Conservation (phyloP, 1,140 invertebrate genomes). For the Pectinophora gossypiella region DNA sequence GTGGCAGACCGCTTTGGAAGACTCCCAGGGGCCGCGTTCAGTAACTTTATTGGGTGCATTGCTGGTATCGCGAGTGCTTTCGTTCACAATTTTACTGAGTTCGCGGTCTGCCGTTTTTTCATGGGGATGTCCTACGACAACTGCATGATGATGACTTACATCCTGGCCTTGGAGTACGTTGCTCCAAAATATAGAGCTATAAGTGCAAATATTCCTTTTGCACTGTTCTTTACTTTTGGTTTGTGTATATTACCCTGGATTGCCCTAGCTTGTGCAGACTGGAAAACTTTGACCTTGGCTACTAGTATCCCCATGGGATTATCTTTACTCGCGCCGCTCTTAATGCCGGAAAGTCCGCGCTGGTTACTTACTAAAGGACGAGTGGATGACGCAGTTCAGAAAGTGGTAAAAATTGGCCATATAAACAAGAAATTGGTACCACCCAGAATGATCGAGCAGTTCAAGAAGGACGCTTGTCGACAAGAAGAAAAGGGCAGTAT, state of each 20-base stretch:
- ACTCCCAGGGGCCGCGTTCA: conserved; percentile 79
- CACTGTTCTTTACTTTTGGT: conserved; percentile 79
- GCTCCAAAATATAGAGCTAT: conserved; percentile 77
- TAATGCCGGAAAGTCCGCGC: conserved; percentile 84
- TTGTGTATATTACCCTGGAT: conserved; percentile 78
- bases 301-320: conserved; percentile 63
- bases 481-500: conserved; percentile 25
- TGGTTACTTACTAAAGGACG: conserved; percentile 82
- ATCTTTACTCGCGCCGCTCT: conserved; percentile 65
- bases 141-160: conserved; percentile 84
- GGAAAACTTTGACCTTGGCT: conserved; percentile 80
- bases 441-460: conserved; percentile 39
- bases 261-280: conserved; percentile 81
- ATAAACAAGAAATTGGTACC: conserved; percentile 48
- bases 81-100: conserved; percentile 76
- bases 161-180: conserved; percentile 79
- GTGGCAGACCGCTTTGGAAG: conserved; percentile 81
- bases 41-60: conserved; percentile 77
- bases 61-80: conserved; percentile 81
- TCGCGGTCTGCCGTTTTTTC: conserved; percentile 77
- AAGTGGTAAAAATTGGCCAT: conserved; percentile 57
- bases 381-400: conserved; percentile 79
- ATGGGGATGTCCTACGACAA: conserved; percentile 86
- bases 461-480: conserved; percentile 32
- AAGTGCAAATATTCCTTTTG: conserved; percentile 78